A percentile compares a stretch with the other conserved stretches of the same genome.
These are phyloP conservation scores for Theodoxus fluviatilis DNA, from an alignment of 2,888 invertebrate genomes.

Conservation along the genomic window DNA sequence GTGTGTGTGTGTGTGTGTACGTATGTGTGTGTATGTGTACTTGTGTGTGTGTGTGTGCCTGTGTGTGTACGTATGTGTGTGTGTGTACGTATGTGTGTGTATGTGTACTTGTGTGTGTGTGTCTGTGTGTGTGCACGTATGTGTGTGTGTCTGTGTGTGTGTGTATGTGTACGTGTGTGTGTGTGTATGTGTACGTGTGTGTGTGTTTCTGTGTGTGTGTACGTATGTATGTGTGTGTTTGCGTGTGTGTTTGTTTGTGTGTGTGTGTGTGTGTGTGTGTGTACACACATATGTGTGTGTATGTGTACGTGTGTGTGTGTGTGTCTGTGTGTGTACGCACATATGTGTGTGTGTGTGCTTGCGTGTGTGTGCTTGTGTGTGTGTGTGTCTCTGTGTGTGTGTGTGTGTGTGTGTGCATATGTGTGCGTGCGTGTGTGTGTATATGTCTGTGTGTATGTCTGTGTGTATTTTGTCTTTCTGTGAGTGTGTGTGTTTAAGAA, in stretches of 20 bases:
- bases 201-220: background rate
- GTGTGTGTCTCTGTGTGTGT: background rate
- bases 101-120: background rate
- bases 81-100: slow-evolving; percentile 23
- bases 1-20: background rate
- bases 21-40: slow-evolving; percentile 3
- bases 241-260: background rate
- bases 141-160: background rate
- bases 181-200: background rate
- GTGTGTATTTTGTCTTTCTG: slow-evolving; percentile 19
- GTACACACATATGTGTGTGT: background rate
- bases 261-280: slow-evolving; percentile 16
- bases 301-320: background rate
- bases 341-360: background rate
- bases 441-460: slow-evolving; percentile 7
- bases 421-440: slow-evolving; percentile 4
- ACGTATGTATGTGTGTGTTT: background rate
- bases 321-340: background rate
- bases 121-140: slow-evolving; percentile 16
- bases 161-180: slow-evolving; percentile 10
- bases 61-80: slow-evolving; percentile 22
- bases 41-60: background rate
- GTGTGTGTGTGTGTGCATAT: background rate
- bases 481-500: slow-evolving; percentile 24
- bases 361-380: slow-evolving; percentile 8